phyloP scores from a whole-genome alignment of 2,797 vertebrate genomes.

The Esox lucius region DNA sequence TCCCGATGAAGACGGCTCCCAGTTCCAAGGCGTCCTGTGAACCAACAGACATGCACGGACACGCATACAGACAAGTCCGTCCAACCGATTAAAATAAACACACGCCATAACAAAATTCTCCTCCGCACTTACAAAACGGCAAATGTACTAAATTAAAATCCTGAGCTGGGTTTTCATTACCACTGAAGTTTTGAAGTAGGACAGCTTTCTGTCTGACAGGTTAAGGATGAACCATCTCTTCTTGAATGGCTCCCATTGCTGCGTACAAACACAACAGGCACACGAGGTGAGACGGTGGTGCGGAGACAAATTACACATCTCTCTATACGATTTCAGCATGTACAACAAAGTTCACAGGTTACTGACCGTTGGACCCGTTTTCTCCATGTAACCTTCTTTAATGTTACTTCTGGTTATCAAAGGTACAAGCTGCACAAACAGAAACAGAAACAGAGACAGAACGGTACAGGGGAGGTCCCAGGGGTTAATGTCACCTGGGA shows the following conservation, averaged over 20 bases:
- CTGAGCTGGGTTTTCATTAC: slow-evolving; percentile 61
- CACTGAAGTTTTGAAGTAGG: slow-evolving; percentile 88
- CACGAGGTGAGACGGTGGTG: slow-evolving; percentile 50
- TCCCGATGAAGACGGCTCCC: slow-evolving; percentile 83
- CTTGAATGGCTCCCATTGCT: slow-evolving; percentile 89
- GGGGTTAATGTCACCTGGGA: neutral
- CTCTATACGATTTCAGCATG: slow-evolving; percentile 62
- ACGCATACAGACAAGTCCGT: neutral
- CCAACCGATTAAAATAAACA: neutral
- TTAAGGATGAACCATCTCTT: slow-evolving; percentile 88
- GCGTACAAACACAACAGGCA: slow-evolving; percentile 43
- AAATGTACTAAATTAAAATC: neutral
- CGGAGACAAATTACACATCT: slow-evolving; percentile 69
- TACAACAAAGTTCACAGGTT: neutral
- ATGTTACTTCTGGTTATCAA: slow-evolving; percentile 77
- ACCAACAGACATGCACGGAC: neutral
- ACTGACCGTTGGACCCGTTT: slow-evolving; percentile 88
- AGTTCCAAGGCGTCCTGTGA: slow-evolving; percentile 82
- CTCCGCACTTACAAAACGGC: neutral
- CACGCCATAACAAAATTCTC: neutral
- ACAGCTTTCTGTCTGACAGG: slow-evolving; percentile 79
- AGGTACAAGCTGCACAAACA: slow-evolving; percentile 77
- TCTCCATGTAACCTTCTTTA: slow-evolving; percentile 92
- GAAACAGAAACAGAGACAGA: slow-evolving; percentile 24
- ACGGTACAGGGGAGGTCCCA: neutral